Conservation (phyloP, 2,797 vertebrate species). For the Merluccius polli region DNA sequence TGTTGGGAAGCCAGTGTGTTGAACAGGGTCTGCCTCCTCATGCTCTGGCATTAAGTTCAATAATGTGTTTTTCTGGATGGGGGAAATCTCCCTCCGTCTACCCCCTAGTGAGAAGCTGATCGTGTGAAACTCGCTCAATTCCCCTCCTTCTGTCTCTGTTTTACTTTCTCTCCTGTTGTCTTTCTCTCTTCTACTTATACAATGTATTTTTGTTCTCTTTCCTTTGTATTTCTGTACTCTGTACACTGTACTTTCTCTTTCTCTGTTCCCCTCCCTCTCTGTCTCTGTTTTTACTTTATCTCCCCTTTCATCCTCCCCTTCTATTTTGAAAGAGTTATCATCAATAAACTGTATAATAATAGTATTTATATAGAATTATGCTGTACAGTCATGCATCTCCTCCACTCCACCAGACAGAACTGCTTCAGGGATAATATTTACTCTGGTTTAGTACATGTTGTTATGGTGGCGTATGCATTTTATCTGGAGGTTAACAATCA, state of each 20-base stretch:
- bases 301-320: neutral
- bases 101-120: conserved; percentile 33
- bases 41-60: neutral
- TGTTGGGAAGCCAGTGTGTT: neutral
- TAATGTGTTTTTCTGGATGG: neutral
- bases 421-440: neutral
- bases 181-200: neutral
- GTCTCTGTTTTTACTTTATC: neutral
- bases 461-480: neutral
- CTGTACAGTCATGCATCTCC: neutral
- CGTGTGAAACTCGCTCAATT: conserved; percentile 37
- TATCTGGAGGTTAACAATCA: neutral
- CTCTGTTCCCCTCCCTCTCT: neutral
- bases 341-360: no score
- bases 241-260: neutral
- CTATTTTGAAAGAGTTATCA: no score
- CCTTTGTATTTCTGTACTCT: neutral
- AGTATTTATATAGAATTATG: neutral
- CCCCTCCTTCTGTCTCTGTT: neutral
- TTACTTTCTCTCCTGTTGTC: neutral
- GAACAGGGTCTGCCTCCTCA: neutral
- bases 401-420: neutral
- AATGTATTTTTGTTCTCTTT: neutral
- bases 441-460: neutral
- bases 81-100: conserved; percentile 9